Base-by-base conservation (phyloP, 2,113 vertebrate species). In the Rhadina sibilatrix region DNA sequence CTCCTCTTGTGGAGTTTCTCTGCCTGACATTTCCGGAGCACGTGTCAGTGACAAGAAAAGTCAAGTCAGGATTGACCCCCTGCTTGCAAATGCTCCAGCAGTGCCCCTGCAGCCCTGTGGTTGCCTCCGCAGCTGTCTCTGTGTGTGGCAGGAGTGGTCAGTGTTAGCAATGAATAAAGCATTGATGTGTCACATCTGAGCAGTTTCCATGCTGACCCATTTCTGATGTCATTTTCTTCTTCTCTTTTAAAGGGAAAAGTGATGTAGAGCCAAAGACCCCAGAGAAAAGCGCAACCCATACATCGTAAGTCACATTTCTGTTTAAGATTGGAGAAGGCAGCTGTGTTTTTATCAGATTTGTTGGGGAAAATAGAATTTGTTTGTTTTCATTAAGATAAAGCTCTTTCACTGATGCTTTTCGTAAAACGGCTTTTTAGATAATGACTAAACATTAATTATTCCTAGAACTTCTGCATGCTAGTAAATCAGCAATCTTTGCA, bases 221-320 rank as follows among this genome's bases (percentile, higher is more conserved):
- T 96, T 95, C 93, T 97, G 81, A 96, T 94, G 93, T 90, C 44
- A 38, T 90, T 97, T 92, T 96, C 92, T 95, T 95, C 93, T 98
- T 98, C 90, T 97, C 93, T 98, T 98, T 96, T 79, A 91, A 98
- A 99, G 99, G 98, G 91, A 98, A 98, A 98, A 97, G 97, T 96
- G 98, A 98, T 94, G 97, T 98, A 92, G 98, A 98, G 96, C 96
- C 97, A 87, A 98, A 98, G 97, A 98, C 97, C 97, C 98, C 98
- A 95, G 97, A 98, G 98, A 98, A 98, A 98, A 98, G 97, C 35
- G 98, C 98, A 42, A 98, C 99, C 89, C 99, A 98, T 96, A 99
- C 99, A 98, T 99, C 99, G 99, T 99, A 99, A 99, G 99, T 99
- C 86, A 96, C 69, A 91, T 96, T 87, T 83, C 25, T 5, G 4